Percentiles rank a stretch among this genome's conserved stretches.
Conservation (phyloP, 2,113 vertebrate genomes). For the Oncorhynchus keta region DNA sequence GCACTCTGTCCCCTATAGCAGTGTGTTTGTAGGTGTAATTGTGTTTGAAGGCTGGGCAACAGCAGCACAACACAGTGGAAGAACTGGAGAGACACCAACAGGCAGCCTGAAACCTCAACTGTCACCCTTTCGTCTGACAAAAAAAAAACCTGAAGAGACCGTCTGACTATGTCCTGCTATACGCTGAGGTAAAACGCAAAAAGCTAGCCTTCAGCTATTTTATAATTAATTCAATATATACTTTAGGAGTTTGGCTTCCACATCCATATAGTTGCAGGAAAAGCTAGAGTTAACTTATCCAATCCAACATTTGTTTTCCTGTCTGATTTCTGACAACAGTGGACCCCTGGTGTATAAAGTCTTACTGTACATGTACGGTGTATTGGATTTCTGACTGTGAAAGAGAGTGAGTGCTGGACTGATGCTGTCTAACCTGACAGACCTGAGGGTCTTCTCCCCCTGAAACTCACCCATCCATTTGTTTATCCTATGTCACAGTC, state of each 20-base stretch:
- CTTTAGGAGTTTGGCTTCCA: too few relatives aligned
- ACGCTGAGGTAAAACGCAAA: neutral
- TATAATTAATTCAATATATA: neutral
- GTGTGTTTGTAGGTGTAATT: neutral
- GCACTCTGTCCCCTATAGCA: slow-evolving; percentile 31
- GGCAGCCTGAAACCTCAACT: neutral
- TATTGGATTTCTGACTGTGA: slow-evolving; percentile 8
- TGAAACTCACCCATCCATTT: neutral
- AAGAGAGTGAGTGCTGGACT: neutral
- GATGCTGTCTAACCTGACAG: neutral
- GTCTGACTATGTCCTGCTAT: neutral
- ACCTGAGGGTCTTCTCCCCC: neutral
- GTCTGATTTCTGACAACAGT: too few relatives aligned
- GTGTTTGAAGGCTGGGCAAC: neutral
- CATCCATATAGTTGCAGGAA: too few relatives aligned
- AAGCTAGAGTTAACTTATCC: too few relatives aligned
- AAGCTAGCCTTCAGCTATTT: neutral
- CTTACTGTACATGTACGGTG: neutral
- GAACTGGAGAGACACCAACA: neutral
- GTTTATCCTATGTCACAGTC: neutral
- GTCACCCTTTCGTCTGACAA: neutral
- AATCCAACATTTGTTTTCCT: too few relatives aligned
- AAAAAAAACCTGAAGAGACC: neutral
- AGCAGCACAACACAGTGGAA: neutral
- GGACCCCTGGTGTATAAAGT: neutral